Evolutionary conservation across 2,888 invertebrate genomes (phyloP).

Genomic region (Nycteola revayana): DNA sequence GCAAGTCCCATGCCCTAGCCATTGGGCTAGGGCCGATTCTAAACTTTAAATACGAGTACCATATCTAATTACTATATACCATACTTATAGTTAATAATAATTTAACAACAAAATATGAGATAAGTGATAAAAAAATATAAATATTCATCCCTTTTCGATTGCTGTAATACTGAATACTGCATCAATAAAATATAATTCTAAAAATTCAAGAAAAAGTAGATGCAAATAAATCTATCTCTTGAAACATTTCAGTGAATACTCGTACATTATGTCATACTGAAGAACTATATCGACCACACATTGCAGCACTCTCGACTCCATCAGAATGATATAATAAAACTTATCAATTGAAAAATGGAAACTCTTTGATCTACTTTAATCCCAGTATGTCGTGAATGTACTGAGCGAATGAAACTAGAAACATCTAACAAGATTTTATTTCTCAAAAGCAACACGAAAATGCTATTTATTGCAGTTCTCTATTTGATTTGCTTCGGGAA

Average conservation of each 20-base stretch:
- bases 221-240: too few relatives aligned
- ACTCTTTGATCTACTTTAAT: conserved; percentile 36
- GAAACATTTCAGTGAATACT: not conserved
- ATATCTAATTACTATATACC: too few relatives aligned
- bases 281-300: conserved; percentile 2
- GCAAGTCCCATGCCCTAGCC: too few relatives aligned
- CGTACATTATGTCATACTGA: conserved; percentile 1
- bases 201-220: too few relatives aligned
- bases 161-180: too few relatives aligned
- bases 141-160: too few relatives aligned
- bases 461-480: conserved; percentile 55
- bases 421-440: conserved; percentile 57
- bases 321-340: conserved; percentile 19
- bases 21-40: too few relatives aligned
- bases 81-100: too few relatives aligned
- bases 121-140: too few relatives aligned
- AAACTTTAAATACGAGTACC: too few relatives aligned
- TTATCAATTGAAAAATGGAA: conserved; percentile 36
- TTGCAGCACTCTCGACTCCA: conserved; percentile 10
- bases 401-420: conserved; percentile 45
- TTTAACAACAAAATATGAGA: too few relatives aligned
- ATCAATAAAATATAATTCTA: too few relatives aligned
- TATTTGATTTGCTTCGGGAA: conserved; percentile 50
- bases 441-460: conserved; percentile 53
- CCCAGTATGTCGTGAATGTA: conserved; percentile 36